Base-by-base conservation (phyloP, 2,113 vertebrate genomes). In the Myiopsitta monachus region DNA sequence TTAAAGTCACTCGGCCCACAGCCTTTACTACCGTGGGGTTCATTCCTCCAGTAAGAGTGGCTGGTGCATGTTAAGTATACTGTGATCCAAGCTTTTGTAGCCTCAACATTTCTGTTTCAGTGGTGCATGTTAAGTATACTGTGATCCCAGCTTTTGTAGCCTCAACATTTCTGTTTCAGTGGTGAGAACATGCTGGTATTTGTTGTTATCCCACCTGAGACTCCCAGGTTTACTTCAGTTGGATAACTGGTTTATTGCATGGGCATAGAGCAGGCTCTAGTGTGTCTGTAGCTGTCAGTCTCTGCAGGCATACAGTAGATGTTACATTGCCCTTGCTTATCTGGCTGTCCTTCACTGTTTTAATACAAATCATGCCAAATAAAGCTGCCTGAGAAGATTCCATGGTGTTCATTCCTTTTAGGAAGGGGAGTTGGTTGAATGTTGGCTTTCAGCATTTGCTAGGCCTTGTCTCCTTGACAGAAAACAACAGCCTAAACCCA, bases 391-490 rank as follows among this genome's bases (percentile, higher is more conserved):
- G 80, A 64, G 81, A 82, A 86, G 93, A 90, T 95, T 96, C 92
- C 44, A 10, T 86, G 94, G 85, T 89, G 89, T 93, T 96, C 3
- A 3, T 96, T 70, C 46, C 85, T 91, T 72, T 74, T 75, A 70
- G 75, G 80, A 93, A 97, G 59, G 88, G 64, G 87, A 94, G 79
- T 33, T 92, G 87, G 94, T 95, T 91, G 78, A 55, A 62, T 30
- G 67, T 43, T 91, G 93, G 91, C 77, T 92, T 91, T 79, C 69
- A 92, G 88, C 73, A 52, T 95, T 95, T 96, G 85, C 95, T 96
- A 77, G 95, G 95, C 82, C 87, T 77, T 91, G 84, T 96, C 93
- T 96, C 87, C 90, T 96, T 97, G 95, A 97, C 95, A 97, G 96
- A 97, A 94, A 97, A 93, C 94, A 96, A 89, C 91, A 96, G 94